These are phyloP conservation scores for Hippoglossus stenolepis DNA, from an alignment of 2,113 vertebrate species.

Conservation along the genomic window DNA sequence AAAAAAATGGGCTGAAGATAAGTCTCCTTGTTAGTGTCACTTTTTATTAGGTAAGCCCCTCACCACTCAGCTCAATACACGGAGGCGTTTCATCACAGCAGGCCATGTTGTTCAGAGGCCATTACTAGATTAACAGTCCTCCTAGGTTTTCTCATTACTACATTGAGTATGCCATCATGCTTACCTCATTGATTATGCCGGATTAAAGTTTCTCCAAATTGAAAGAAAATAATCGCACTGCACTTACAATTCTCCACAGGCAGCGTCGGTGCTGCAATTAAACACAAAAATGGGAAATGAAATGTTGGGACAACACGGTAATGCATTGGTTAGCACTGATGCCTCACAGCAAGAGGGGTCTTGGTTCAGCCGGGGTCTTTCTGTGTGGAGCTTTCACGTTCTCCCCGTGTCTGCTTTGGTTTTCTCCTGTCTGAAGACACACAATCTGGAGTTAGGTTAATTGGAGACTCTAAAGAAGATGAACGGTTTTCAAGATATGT, in stretches of 20 bases:
- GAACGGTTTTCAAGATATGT: too few relatives aligned
- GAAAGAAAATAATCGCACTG: slow-evolving; percentile 30
- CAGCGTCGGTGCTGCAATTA: not conserved
- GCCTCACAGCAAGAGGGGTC: not conserved
- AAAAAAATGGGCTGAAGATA: slow-evolving; percentile 45
- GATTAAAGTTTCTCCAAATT: slow-evolving; percentile 31
- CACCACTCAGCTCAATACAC: slow-evolving; percentile 57
- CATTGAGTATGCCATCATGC: slow-evolving; percentile 31
- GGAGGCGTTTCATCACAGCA: slow-evolving; percentile 54
- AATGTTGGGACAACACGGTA: not conserved
- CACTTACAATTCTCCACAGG: slow-evolving; percentile 9
- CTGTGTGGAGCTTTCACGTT: too few relatives aligned
- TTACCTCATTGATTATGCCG: slow-evolving; percentile 42
- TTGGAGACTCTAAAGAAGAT: not conserved
- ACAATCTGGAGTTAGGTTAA: not conserved
- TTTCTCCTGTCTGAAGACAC: too few relatives aligned
- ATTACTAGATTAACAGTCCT: slow-evolving; percentile 59
- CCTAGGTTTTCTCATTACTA: slow-evolving; percentile 42
- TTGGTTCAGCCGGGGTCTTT: not conserved
- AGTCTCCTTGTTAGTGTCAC: slow-evolving; percentile 71
- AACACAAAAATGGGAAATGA: not conserved
- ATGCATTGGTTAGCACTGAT: not conserved
- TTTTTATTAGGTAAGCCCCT: slow-evolving; percentile 67
- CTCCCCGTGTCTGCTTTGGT: too few relatives aligned
- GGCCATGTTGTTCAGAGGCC: slow-evolving; percentile 38